Base-by-base conservation (phyloP, 2,113 vertebrate genomes). In the Corythaeola cristata region DNA sequence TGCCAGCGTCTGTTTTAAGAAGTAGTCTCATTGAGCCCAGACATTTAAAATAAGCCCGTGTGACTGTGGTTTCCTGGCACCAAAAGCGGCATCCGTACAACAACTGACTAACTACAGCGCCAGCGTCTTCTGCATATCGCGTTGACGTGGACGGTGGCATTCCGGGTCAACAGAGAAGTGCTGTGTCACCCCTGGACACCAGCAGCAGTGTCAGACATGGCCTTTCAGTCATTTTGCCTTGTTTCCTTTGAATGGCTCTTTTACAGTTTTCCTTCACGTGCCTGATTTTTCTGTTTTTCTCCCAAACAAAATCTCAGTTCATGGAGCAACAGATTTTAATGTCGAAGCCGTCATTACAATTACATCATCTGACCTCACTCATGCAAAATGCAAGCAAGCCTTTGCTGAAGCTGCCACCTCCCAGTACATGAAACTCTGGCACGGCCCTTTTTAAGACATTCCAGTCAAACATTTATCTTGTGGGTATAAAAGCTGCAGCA, bases 1-100 rank as follows among this genome's bases (percentile, higher is more conserved):
- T 53, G 78, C 63, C 85, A 88, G 53, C 50, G 27, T 41, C 59
- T 96, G 82, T 95, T 95, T 96, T 88, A 87, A 90, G 90, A 77
- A 88, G 45, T 7, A 66, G 67, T 21, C 77, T 94, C 92, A 30
- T 9, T 10, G 62, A 58, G 64, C 58, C 91, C 80, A 56, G 11
- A 50, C 35, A 45, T 77, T 78, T 85, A 93, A 97, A 95, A 89
- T 59, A 76, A 84, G 13, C 17, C 60, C 30, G 0, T 71, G 58
- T 16, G 89, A 79, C 71, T 76, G 85, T 78, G 85, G 84, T 58
- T 92, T 97, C 59, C 85, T 89, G 81, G 93, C 90, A 72, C 78
- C 17, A 55, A 79, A 87, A 93, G 82, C 71, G 88, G 80, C 12
- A 64, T 88, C 85, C 58, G 3, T 33, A 49, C 37, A 55, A 63